Base-by-base conservation (phyloP, 1,140 invertebrate genomes). In the Drosophila sp. region DNA sequence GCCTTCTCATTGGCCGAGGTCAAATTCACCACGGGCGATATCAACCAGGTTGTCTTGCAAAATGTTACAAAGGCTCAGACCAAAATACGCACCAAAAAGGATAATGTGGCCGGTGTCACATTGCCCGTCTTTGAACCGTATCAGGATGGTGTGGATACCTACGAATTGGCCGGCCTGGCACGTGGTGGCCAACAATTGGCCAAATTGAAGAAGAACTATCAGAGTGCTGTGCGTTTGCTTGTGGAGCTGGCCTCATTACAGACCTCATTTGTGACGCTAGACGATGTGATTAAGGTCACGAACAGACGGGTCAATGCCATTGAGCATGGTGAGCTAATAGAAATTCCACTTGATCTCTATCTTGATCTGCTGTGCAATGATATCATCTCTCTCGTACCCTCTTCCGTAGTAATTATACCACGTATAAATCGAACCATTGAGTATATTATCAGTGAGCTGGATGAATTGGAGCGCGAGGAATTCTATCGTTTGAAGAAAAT, bases 301-400 rank as follows among this genome's bases (percentile, higher is more conserved):
- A 99, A 99, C 92, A 95, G 99, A 77, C 96, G 99, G 95, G 99
- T 99, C 4, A 99, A 99, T 93, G 99, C 99, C 87, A 99, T 99
- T 93, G 99, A 99, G 93, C 98, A 99, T 92, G 98, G 97, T 98
- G 92, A 93, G 93, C 69, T 11, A 7, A 64, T 27, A 17, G 17
- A 17, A 17, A 41, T 29, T n/a, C 17, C 3, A 30, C 6, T 17
- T 32, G 6, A 27, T 7, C 1, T 6, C 8, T 11, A 11, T 8
- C 6, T 5, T 23, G 29, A 4, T 5, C 32, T 66, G 41, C 30
- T 54, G 64, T 75, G 76, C 54, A 38, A 38, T 54, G 4, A 35
- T 44, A 58, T 66, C n/a, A 61, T 38, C 29, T 57, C 10, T 1
- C 5, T 6, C 17, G n/a, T 5, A 63, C 4, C 25, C 17, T 66